Evolutionary conservation across 2,888 invertebrate species (phyloP).

Genomic region (Lottia scabra): DNA sequence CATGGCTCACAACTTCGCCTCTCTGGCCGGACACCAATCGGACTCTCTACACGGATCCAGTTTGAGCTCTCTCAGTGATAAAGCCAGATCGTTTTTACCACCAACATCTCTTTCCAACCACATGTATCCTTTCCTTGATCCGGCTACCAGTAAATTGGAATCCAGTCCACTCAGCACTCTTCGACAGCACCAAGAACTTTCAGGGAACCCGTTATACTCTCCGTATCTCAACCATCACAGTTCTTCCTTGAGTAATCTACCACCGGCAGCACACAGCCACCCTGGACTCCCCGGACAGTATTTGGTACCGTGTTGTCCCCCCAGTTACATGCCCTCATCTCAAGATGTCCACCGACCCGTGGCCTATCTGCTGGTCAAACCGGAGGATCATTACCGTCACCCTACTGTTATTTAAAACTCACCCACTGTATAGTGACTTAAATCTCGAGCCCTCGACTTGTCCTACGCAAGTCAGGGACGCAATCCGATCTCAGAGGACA

Average conservation of each 20-base stretch:
- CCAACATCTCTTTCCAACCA: conserved; percentile 45
- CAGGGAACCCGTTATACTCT: conserved; percentile 42
- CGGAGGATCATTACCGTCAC: conserved; percentile 66
- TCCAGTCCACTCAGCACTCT: conserved; percentile 23
- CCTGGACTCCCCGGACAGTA: conserved; percentile 56
- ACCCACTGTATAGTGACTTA: neutral
- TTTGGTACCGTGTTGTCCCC: conserved; percentile 63
- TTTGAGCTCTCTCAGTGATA: conserved; percentile 41
- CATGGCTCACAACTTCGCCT: conserved; percentile 31
- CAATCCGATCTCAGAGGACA: neutral
- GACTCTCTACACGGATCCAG: conserved; percentile 22
- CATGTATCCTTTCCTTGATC: conserved; percentile 53
- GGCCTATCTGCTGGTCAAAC: conserved; percentile 68
- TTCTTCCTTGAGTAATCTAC: conserved; percentile 42
- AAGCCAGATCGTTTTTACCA: conserved; percentile 52
- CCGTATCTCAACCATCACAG: conserved; percentile 52
- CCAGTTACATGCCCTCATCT: conserved; percentile 54
- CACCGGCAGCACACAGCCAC: conserved; percentile 49
- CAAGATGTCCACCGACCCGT: conserved; percentile 65
- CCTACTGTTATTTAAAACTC: conserved; percentile 49
- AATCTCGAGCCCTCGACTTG: too few species aligned
- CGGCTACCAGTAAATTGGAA: conserved; percentile 42
- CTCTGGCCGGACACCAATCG: conserved; percentile 26
- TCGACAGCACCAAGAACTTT: conserved; percentile 26
- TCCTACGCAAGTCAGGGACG: too few species aligned